Percentiles rank a stretch among this genome's conserved stretches.
Evolutionary conservation across 2,797 vertebrate species (phyloP).

Genomic region (Aplochiton taeniatus): DNA sequence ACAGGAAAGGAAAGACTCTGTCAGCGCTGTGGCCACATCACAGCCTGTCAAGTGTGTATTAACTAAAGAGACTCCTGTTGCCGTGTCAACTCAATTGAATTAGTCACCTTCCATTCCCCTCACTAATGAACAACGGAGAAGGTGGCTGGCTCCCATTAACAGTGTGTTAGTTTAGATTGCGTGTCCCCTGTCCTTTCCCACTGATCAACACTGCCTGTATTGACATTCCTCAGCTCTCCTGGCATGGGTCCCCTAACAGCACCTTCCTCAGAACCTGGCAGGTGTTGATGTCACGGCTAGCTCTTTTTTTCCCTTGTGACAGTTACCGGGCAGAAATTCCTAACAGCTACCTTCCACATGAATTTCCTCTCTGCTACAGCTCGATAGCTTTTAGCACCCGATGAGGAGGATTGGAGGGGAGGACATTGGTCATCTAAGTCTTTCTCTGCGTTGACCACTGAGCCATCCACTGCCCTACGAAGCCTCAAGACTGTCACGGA

Average conservation of each 20-base stretch:
- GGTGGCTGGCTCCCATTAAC: not conserved
- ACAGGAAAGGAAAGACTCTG: not conserved
- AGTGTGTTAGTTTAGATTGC: not conserved
- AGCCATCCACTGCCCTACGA: not conserved
- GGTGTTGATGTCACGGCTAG: not conserved
- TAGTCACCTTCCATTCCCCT: not conserved
- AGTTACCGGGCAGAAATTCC: not conserved
- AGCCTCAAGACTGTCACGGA: too few species aligned
- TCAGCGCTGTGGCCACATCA: not conserved
- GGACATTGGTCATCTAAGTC: not conserved
- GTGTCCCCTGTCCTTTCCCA: not conserved
- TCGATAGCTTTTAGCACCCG: conserved; percentile 16
- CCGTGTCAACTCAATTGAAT: not conserved
- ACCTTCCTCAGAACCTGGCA: not conserved
- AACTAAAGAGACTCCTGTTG: not conserved
- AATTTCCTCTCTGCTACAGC: conserved; percentile 10
- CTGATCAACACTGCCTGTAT: not conserved
- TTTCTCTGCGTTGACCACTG: not conserved
- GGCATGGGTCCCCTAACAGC: not conserved
- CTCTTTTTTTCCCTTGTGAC: not conserved
- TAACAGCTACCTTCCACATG: conserved; percentile 10
- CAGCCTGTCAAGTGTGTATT: not conserved
- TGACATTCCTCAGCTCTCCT: too few species aligned
- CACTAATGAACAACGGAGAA: not conserved
- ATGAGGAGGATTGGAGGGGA: not conserved